Conservation (phyloP, 2,113 vertebrate genomes). For the Bufo gargarizans region DNA sequence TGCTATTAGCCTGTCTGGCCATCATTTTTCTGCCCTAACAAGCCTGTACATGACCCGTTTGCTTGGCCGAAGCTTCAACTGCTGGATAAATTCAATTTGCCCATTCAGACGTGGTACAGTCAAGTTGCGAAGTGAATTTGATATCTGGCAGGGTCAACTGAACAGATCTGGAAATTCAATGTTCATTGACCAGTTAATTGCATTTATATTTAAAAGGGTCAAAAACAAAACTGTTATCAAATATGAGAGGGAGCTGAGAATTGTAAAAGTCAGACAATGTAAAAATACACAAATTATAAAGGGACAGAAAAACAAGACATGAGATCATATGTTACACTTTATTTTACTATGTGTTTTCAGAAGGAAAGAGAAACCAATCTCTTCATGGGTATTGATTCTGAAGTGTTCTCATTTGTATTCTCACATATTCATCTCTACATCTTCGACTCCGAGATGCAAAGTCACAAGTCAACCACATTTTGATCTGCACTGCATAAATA, state of each 20-base stretch:
- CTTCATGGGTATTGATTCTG: not conserved
- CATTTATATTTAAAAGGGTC: not conserved
- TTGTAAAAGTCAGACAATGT: not conserved
- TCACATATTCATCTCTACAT: constrained; percentile 14
- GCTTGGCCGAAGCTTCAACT: not conserved
- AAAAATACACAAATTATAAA: not conserved
- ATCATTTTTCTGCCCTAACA: constrained; percentile 2
- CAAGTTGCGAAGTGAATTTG: not conserved
- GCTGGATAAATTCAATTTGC: constrained; percentile 1
- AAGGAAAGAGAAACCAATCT: not conserved
- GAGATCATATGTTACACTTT: not conserved
- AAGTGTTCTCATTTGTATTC: constrained; percentile 22
- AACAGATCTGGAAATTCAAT: not conserved
- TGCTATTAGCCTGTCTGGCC: not conserved
- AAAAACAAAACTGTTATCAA: not conserved
- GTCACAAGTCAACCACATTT: constrained; percentile 8
- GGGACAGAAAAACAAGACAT: not conserved
- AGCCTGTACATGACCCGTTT: not conserved
- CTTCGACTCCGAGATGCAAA: not conserved
- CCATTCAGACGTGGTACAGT: not conserved
- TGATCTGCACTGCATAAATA: constrained; percentile 6
- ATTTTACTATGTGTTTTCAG: not conserved
- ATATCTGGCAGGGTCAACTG: not conserved
- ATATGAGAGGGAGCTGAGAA: no score
- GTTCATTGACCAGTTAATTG: not conserved